These are phyloP conservation scores for Drosophila multiciliata DNA, from an alignment of 2,888 invertebrate genomes.

Conservation along the genomic window DNA sequence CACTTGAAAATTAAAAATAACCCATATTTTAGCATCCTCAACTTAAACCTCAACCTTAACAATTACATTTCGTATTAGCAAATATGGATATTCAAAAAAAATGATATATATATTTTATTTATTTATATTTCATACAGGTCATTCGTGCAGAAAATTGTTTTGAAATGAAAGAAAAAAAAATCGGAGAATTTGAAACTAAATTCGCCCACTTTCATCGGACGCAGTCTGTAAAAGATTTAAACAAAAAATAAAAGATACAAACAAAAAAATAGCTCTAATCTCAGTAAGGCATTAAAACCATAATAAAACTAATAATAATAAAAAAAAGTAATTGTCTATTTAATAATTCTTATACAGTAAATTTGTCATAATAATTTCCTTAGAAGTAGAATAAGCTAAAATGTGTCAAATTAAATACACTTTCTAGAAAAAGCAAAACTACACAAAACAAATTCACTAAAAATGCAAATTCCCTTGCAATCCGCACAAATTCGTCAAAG, in stretches of 20 bases:
- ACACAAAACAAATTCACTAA: background rate
- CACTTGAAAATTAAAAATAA: background rate
- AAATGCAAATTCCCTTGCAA: constrained; percentile 9
- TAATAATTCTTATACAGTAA: no score
- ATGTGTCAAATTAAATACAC: background rate
- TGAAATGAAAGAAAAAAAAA: background rate
- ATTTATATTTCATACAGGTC: background rate
- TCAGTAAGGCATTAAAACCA: no score
- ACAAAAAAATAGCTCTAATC: no score
- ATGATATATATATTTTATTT: background rate
- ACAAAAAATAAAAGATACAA: no score
- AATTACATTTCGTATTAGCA: background rate
- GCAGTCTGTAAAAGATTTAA: no score
- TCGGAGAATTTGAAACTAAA: no score
- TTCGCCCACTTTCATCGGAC: no score
- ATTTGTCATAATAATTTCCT: no score
- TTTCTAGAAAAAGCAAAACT: background rate
- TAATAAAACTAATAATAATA: no score
- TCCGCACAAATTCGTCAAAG: background rate
- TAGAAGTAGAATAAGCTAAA: no score
- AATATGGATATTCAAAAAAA: background rate
- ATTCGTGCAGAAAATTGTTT: constrained; percentile 3
- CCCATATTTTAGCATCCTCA: background rate
- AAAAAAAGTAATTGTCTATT: no score
- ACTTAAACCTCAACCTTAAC: no score